Base-by-base conservation (phyloP, 2,797 vertebrate species). In the Enteromius viviparus region DNA sequence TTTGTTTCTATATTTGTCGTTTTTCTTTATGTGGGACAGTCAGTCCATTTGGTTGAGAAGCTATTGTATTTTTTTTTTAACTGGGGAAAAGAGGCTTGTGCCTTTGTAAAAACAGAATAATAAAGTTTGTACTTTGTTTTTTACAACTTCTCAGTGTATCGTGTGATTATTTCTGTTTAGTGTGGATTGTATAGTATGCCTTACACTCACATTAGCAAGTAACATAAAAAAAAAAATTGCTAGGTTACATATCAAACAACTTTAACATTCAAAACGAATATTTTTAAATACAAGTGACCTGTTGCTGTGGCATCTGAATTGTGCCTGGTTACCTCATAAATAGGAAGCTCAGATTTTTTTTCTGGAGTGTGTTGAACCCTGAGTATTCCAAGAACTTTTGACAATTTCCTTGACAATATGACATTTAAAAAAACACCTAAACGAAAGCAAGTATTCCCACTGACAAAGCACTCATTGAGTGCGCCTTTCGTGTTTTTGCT, bases 71-170 rank as follows among this genome's bases (percentile, higher is more conserved):
- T 97, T 96, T 93, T 88, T 83, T 88, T 89, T 82, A 87, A 86
- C 65, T 92, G 90, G 96, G 95, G 93, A 94, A 96, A 96, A 95
- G 95, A 97, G 96, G 95, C 95, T 93, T 81, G 93, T 97, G 98
- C 97, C 97, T 99, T 99, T 99, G 97, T 98, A 99, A 98, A 99
- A 96, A 98, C 96, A 97, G 95, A 95, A 97, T 97, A 99, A 99
- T 98, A 99, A 99, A 99, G 95, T 99, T 99, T 99, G 97, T 99
- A 99, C 97, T 97, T 98, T 96, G 96, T 98, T 99, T 99, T 98
- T 96, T 98, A 97, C 92, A 94, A 85, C 78, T 84, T 83, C 45
- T 83, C 19, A 75, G 80, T 85, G 69, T 72, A 9, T 29, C 82
- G 78, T 87, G 68, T 82, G 47, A 53, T 55, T 81, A 21, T 88